A percentile compares a stretch with the other conserved stretches of the same genome.
Conservation (phyloP, 2,113 vertebrate genomes). For the Labeo rohita region DNA sequence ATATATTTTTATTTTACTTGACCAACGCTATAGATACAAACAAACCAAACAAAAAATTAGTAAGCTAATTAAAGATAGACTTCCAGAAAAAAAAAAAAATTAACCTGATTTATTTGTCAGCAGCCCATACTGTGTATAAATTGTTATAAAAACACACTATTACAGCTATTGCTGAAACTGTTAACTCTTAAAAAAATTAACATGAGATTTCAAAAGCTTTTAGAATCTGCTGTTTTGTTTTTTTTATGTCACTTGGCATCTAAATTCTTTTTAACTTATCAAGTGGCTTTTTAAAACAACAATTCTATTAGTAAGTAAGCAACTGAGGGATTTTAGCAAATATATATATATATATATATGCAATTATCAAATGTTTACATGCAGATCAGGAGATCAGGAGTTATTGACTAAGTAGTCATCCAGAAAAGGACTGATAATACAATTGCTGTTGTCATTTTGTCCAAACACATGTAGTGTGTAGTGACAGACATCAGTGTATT, state of each 20-base stretch:
- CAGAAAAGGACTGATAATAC: constrained; percentile 43
- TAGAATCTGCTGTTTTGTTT: neutral
- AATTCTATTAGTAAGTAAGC: neutral
- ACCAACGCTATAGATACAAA: neutral
- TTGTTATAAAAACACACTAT: neutral
- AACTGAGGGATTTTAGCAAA: neutral
- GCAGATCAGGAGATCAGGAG: neutral
- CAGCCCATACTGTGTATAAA: neutral
- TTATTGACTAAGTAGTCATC: constrained; percentile 39
- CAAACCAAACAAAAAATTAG: too few relatives aligned
- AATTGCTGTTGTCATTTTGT: constrained; percentile 47
- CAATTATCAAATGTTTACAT: neutral
- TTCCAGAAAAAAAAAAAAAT: neutral
- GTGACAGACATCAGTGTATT: constrained; percentile 42
- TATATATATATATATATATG: too few relatives aligned
- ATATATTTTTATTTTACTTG: neutral
- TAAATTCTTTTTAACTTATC: neutral
- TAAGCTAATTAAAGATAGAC: neutral
- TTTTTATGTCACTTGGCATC: neutral
- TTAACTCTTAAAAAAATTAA: neutral
- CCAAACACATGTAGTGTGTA: constrained; percentile 34
- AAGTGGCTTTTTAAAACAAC: neutral
- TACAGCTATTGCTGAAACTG: neutral
- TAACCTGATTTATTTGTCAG: neutral
- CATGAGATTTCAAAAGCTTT: neutral